Evolutionary conservation across 2,113 vertebrate species (phyloP).

Genomic region (Lutjanus erythropterus): DNA sequence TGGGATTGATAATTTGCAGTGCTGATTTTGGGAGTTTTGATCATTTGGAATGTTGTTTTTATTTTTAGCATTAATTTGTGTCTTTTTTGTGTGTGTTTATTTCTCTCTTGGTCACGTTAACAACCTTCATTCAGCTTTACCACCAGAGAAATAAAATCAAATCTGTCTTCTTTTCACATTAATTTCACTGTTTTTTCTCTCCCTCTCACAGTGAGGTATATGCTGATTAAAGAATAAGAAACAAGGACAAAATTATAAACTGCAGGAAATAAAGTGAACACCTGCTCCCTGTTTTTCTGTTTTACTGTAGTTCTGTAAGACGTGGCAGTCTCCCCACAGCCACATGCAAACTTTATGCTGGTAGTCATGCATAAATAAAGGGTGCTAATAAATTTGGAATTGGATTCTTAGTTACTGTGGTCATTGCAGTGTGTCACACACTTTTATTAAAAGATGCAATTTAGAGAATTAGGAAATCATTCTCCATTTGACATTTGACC

Average conservation of each 20-base stretch:
- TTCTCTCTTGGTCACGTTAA: conserved; percentile 1
- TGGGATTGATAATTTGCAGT: too few relatives aligned
- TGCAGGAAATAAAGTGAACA: neutral
- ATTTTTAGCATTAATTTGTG: neutral
- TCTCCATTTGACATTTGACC: neutral
- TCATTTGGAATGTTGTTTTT: conserved; percentile 1
- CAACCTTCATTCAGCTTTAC: conserved; percentile 4
- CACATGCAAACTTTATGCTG: neutral
- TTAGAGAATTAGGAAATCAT: neutral
- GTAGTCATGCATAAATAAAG: neutral
- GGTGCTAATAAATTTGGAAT: neutral
- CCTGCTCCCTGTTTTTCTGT: neutral
- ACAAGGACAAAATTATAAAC: neutral
- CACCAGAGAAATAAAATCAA: conserved; percentile 21
- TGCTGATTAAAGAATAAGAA: neutral
- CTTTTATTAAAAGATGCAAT: conserved; percentile 21
- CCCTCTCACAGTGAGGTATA: neutral
- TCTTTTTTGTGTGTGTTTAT: neutral
- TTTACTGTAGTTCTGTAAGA: neutral
- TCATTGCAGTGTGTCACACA: neutral
- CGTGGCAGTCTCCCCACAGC: neutral
- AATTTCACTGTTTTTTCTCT: neutral
- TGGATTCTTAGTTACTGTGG: conserved; percentile 6
- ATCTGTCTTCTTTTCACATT: neutral
- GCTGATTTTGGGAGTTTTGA: too few relatives aligned